Base-by-base conservation (phyloP, 2,888 invertebrate genomes). In the Tolmerus cingulatus region DNA sequence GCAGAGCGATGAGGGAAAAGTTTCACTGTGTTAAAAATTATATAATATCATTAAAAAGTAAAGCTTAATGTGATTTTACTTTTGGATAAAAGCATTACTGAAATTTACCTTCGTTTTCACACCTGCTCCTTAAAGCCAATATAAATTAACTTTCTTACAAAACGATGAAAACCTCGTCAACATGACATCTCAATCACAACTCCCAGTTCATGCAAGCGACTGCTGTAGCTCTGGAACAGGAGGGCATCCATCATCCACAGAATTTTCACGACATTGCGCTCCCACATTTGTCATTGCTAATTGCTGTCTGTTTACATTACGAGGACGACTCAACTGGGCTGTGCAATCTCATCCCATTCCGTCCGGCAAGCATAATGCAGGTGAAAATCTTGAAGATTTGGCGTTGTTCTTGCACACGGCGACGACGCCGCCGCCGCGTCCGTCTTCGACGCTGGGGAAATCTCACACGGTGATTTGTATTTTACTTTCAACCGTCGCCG, bases 241-340 rank as follows among this genome's bases (percentile, higher is more conserved):
- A 66, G 66, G 23, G 66, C 23, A 66, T 66, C 23, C 66, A 66
- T 66, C 66, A 66, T 66, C 66, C 23, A 27, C 19, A 27, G 23
- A 66, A 66, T 66, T 66, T 66, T 66, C 12, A 66, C 12, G 66
- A 66, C 27, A 27, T 2, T 27, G 19, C 27, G 12, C 23, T 79
- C 79, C 51, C 79, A 79, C 79, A 79, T 79, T 79, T 79, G 79
- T 79, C 79, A 79, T 30, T 16, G 7, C 30, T 79, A 79, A 79
- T 79, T 79, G 79, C 51, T 43, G 43, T 78, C 78, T 78, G 40
- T 78, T 78, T 78, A 19, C 78, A 37, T 78, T 78, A 23, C 78
- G 19, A 79, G 7, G 66, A 23, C 19, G 66, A 27, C 66, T 12
- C 23, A 66, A 66, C 66, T 66, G 66, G 66, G 66, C 66, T 66